Evolutionary conservation across 2,113 vertebrate species (phyloP), one percentile per base, ranked within the genome.

Genomic region (Onychorhynchus coronatus): DNA sequence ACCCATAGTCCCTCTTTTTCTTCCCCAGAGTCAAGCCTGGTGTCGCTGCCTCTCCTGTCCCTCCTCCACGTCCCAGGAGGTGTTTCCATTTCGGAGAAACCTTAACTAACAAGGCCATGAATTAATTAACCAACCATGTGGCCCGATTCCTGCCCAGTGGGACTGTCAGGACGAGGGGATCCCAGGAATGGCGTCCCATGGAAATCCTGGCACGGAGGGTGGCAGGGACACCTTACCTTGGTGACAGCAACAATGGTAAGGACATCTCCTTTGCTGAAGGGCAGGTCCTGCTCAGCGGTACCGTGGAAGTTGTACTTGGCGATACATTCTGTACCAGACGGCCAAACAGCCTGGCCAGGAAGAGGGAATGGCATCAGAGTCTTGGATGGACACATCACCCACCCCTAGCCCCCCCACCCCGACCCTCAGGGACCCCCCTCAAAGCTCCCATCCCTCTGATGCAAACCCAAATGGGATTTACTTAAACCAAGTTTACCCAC

Each of bases 291-390:
- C 71, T 99, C 98, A 0, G 99, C 98, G 2, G 98, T 99, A 97
- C 99, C 99, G 8, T 98, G 98, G 94, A 99, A 99, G 97, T 98
- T 99, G 98, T 99, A 99, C 97, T 99, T 99, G 96, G 99, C 99
- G 83, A 99, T 99, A 96, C 99, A 99, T 97, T 99, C 99, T 55
- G 99, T 99, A 98, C 99, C 99, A 11, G 98, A 98, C 0, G 99
- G 98, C 99, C 99, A 99, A 49, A 97, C 90, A 61, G 98, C 98
- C 98, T 98, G 93, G 30, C 13, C 14, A 0, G 73, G 59, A 31
- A 41, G 25, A 67, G 15, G 41, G 41, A 16, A 9, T 0, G 1
- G 9, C 3, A 6, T 88, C 55, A 83, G 53, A 15, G 66, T 37
- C 39, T 9, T 0, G 0, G 14, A 11, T 0, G 25, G 22, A 12